Base-by-base conservation (phyloP, 35 echinoderm and acorn worm species). In the Chiridota heheva region DNA sequence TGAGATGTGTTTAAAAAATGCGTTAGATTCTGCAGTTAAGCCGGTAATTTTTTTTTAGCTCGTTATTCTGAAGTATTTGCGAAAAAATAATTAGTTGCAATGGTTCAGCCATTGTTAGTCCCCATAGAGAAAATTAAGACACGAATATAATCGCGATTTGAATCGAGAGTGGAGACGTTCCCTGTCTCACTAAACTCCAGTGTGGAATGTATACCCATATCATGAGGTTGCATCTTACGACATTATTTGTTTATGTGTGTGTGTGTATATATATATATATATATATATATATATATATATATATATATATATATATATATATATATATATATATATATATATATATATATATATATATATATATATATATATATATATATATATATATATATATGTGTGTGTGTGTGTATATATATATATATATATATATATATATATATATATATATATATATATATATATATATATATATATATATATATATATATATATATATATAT, bases 331-430 rank as follows among this genome's bases (percentile, higher is more conserved):
- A 31, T 65, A 28, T 65, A 31, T 65, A 28, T 65, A 31, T 65
- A 28, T 65, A 31, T 65, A 28, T 65, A 31, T 65, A 28, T 65
- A 31, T 65, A 28, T 65, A 31, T 65, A 28, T 65, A 31, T 65
- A 28, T 65, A 31, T 65, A 28, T 65, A 31, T 65, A 28, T 65
- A 28, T 65, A 28, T 65, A 28, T 65, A 28, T 65, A 31, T 65
- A 28, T 65, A 28, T 65, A 28, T 65, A 28, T 65, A 31, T 65
- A 28, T 65, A 31, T 65, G 61, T 65, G 28, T 65, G 61, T 65
- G 28, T 65, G 61, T 65, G 28, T 65, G 61, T 65, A 31, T 65
- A 28, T 65, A 31, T 65, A 28, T 65, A 31, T 65, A 7, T 15
- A 8, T 10, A 28, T 65, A 31, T 65, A 28, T 65, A 28, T 65